phyloP scores from a whole-genome alignment of 2,113 vertebrate species.

The Fulica atra region DNA sequence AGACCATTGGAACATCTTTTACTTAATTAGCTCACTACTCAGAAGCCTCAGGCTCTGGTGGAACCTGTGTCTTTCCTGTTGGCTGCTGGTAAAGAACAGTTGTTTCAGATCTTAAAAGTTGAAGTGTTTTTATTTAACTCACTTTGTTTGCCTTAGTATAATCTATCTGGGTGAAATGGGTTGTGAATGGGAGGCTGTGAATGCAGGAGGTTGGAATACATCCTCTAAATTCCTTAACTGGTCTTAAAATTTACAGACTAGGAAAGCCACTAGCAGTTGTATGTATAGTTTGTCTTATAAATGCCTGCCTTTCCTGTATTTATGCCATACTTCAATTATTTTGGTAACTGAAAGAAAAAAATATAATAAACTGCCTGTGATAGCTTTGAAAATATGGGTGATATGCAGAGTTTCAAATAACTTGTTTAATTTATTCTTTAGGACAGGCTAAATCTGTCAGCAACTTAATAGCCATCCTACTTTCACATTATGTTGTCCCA shows the following conservation, averaged over 20 bases:
- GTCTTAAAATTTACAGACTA: neutral
- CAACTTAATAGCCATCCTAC: neutral
- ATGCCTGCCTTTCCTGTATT: neutral
- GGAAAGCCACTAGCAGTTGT: neutral
- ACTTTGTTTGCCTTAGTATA: neutral
- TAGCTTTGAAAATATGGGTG: neutral
- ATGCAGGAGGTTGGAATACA: neutral
- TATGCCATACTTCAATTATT: neutral
- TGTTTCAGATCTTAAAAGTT: neutral
- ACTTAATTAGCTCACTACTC: neutral
- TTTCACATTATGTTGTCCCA: neutral
- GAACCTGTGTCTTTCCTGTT: neutral
- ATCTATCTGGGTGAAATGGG: neutral
- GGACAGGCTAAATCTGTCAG: neutral
- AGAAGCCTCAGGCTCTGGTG: neutral
- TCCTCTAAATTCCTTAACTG: neutral
- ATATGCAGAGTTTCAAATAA: neutral
- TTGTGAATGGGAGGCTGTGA: neutral
- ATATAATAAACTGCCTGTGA: neutral
- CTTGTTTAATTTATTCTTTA: neutral
- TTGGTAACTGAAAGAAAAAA: neutral
- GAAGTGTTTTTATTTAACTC: neutral
- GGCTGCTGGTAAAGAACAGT: neutral
- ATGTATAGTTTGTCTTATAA: neutral
- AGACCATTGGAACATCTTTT: neutral